Base-by-base conservation (phyloP, 2,797 vertebrate genomes). In the Schizothorax lantsangensis region DNA sequence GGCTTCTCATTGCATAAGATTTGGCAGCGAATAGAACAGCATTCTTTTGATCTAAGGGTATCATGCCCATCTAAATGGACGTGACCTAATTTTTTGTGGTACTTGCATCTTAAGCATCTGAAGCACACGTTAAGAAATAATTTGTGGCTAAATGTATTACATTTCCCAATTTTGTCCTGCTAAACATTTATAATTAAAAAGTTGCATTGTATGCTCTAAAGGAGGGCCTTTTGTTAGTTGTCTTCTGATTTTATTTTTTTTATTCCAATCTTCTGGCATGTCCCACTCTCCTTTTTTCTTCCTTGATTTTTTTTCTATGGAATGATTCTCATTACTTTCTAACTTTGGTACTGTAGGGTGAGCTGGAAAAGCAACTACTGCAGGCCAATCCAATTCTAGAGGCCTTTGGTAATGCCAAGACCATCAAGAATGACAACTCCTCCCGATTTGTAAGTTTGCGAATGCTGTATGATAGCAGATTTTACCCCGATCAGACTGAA, bases 341-440 rank as follows among this genome's bases (percentile, higher is more conserved):
- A 73, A 72, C 26, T 12, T 10, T 62, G 74, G 72, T 36, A 1
- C 91, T 90, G 75, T 78, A 99, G 98, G 98, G 97, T 71, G 98
- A 99, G 95, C 94, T 99, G 88, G 98, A 99, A 94, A 98, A 99
- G 91, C 97, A 99, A 92, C 96, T 99, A 86, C 95, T 99, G 43
- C 97, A 99, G 95, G 98, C 98, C 19, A 99, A 99, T 84, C 98
- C 98, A 33, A 98, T 99, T 90, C 95, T 99, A 91, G 98, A 99
- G 94, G 98, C 98, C 12, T 99, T 99, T 38, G 98, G 97, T 86
- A 99, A 99, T 0, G 98, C 98, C 87, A 99, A 99, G 91, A 99
- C 98, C 4, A 97, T 99, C 93, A 99, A 99, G 95, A 99, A 99
- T 0, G 98, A 99, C 94, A 99, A 99, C 95, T 99, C 98, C 6